Evolutionary conservation across 2,888 invertebrate species (phyloP).

Genomic region (Hypena proboscidalis): DNA sequence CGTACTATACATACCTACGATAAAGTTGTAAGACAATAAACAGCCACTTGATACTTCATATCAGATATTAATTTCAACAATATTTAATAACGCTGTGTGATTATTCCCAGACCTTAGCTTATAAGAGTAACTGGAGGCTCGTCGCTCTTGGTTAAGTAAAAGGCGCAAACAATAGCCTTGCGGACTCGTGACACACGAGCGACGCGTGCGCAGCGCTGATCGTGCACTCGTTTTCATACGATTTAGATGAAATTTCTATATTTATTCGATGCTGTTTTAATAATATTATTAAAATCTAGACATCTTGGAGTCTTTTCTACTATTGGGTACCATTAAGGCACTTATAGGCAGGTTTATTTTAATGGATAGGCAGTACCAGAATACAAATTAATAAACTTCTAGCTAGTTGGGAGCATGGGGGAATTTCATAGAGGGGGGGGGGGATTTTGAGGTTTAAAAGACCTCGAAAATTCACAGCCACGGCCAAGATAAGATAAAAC

Average conservation of each 20-base stretch:
- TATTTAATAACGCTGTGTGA: constrained; percentile 45
- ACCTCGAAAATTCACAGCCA: no score
- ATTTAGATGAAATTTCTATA: constrained; percentile 15
- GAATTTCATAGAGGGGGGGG: no score
- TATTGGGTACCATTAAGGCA: no score
- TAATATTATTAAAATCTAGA: no score
- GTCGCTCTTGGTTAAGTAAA: constrained; percentile 71
- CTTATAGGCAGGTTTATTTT: no score
- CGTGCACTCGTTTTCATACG: constrained; percentile 32
- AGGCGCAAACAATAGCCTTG: constrained; percentile 71
- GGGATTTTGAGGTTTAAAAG: no score
- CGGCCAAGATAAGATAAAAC: no score
- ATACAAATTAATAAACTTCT: no score
- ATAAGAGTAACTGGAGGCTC: constrained; percentile 61
- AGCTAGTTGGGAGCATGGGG: no score
- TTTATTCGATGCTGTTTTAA: no score
- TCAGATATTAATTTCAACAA: constrained; percentile 13
- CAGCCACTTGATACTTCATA: not conserved
- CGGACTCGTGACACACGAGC: constrained; percentile 57
- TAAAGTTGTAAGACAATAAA: constrained; percentile 1
- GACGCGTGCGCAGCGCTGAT: constrained; percentile 27
- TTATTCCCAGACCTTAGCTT: constrained; percentile 60
- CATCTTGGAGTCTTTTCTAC: no score
- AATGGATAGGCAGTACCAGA: no score
- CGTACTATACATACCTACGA: not conserved